phyloP scores from a whole-genome alignment of 2,888 invertebrate genomes.

The Tachina lurida region DNA sequence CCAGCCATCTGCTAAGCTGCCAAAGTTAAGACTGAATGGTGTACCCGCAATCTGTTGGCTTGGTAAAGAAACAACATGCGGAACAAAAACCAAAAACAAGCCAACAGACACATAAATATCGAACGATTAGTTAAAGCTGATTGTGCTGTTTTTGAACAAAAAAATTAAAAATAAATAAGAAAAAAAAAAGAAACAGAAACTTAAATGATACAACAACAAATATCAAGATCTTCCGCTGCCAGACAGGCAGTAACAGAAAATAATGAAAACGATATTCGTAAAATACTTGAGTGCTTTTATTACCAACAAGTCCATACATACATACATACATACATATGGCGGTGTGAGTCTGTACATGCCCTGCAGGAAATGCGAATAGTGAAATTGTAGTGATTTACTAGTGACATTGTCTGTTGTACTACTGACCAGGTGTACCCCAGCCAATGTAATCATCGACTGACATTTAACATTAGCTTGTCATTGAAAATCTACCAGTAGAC shows the following conservation, averaged over 20 bases:
- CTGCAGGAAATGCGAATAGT: too few relatives aligned
- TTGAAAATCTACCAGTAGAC: too few relatives aligned
- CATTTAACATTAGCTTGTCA: too few relatives aligned
- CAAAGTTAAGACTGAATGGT: slow-evolving; percentile 69
- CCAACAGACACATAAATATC: slow-evolving; percentile 48
- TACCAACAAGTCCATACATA: slow-evolving; percentile 9
- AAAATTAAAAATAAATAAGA: neutral
- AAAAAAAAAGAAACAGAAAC: neutral
- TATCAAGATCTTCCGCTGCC: slow-evolving; percentile 53
- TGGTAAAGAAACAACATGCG: slow-evolving; percentile 64
- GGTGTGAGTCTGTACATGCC: too few relatives aligned
- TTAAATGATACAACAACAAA: slow-evolving; percentile 21
- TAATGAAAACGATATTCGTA: slow-evolving; percentile 50
- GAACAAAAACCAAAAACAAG: slow-evolving; percentile 44
- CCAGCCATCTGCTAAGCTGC: slow-evolving; percentile 68
- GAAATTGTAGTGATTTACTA: too few relatives aligned
- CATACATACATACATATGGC: too few relatives aligned
- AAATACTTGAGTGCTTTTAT: slow-evolving; percentile 49
- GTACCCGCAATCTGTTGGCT: slow-evolving; percentile 43
- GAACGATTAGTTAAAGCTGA: slow-evolving; percentile 54
- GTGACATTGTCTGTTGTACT: too few relatives aligned
- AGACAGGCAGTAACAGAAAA: slow-evolving; percentile 8
- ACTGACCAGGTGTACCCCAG: too few relatives aligned
- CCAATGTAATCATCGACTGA: too few relatives aligned
- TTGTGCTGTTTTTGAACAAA: slow-evolving; percentile 32